These are phyloP conservation scores for Drosophila ezoana DNA, from an alignment of 2,888 invertebrate genomes.

Conservation along the genomic window DNA sequence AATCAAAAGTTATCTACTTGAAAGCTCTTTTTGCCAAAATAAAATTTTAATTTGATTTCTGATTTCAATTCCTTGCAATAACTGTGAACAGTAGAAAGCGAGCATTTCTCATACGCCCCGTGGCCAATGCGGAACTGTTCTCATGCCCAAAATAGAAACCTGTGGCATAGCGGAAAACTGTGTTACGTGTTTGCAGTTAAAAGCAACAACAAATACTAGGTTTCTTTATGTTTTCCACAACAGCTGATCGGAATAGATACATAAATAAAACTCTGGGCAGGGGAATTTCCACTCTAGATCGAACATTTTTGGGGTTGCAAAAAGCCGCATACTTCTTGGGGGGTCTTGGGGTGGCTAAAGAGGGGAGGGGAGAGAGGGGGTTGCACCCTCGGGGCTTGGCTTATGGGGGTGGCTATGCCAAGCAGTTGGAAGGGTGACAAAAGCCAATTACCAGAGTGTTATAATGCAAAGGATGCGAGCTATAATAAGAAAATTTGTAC, in stretches of 20 bases:
- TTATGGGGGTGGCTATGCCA: constrained; percentile 6
- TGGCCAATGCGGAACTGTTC: constrained; percentile 36
- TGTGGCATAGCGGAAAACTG: constrained; percentile 11
- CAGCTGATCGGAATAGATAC: constrained; percentile 6
- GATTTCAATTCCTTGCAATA: constrained; percentile 11
- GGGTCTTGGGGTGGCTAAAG: no score
- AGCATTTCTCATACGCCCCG: constrained; percentile 10
- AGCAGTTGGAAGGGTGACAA: constrained; percentile 4
- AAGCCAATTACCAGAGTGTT: constrained; percentile 3
- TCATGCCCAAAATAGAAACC: constrained; percentile 38
- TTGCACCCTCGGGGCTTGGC: constrained; percentile 9
- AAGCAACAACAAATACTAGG: no score
- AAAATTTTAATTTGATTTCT: constrained; percentile 29
- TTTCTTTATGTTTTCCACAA: not conserved
- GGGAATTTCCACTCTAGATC: constrained; percentile 15
- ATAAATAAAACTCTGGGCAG: not conserved
- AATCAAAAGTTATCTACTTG: constrained; percentile 10
- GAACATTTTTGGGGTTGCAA: constrained; percentile 15
- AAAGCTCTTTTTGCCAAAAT: constrained; percentile 7
- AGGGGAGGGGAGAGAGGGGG: not conserved
- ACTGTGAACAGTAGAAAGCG: constrained; percentile 9
- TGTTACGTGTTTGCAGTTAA: not conserved
- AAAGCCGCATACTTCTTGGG: not conserved
- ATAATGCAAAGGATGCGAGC: constrained; percentile 1
- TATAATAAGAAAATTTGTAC: not conserved